Percentiles rank a stretch among this genome's conserved stretches.
Evolutionary conservation across 2,888 invertebrate species (phyloP).

Genomic region (Ferrisia virgata): DNA sequence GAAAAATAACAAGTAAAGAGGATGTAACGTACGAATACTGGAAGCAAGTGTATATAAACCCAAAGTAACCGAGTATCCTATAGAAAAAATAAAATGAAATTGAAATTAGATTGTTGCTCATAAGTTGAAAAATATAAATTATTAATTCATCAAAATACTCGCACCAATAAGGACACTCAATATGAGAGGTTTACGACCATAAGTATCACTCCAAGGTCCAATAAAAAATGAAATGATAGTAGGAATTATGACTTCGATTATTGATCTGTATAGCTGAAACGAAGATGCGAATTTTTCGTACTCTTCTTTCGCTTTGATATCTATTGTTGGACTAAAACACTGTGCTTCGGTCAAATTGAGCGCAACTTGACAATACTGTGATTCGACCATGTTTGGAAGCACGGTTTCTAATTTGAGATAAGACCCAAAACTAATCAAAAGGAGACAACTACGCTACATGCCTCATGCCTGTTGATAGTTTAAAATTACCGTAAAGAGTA

Average conservation of each 20-base stretch:
- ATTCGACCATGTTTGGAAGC: background rate
- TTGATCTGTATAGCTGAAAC: slow-evolving; percentile 58
- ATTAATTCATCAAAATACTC: too few species aligned
- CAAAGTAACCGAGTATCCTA: slow-evolving; percentile 17
- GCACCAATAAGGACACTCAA: slow-evolving; percentile 63
- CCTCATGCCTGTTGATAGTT: background rate
- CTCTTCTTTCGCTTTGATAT: background rate
- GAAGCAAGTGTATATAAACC: slow-evolving; percentile 12
- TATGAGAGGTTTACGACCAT: slow-evolving; percentile 71
- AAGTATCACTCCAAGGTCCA: slow-evolving; percentile 78
- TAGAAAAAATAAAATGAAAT: background rate
- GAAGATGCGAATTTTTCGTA: slow-evolving; percentile 10
- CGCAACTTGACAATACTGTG: slow-evolving; percentile 12
- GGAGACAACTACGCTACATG: background rate
- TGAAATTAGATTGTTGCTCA: background rate
- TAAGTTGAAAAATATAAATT: background rate
- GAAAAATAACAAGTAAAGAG: slow-evolving; percentile 33
- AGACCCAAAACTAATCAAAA: too few species aligned
- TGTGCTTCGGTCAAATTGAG: background rate
- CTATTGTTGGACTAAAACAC: background rate
- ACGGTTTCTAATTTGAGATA: too few species aligned
- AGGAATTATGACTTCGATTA: slow-evolving; percentile 66
- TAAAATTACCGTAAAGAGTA: background rate
- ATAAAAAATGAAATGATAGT: slow-evolving; percentile 68
- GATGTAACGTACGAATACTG: background rate